Conservation (phyloP, 2,113 vertebrate species). For the Esox niger region DNA sequence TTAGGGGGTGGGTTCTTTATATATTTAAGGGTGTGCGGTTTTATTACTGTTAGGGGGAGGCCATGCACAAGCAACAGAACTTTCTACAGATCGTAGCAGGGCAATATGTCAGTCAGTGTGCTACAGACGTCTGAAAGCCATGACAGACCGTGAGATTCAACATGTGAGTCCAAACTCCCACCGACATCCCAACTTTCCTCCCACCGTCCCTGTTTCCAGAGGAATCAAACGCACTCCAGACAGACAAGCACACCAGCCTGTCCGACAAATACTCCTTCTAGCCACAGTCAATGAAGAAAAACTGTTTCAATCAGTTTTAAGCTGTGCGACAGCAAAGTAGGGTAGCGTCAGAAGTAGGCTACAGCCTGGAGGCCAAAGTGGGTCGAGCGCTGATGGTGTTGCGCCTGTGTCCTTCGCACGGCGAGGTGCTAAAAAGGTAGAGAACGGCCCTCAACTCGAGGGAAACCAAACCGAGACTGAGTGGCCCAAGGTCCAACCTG, state of each 20-base stretch:
- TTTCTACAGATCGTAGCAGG: not conserved
- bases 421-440: constrained; percentile 16
- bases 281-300: constrained; percentile 15
- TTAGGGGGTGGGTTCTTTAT: no score
- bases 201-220: not conserved
- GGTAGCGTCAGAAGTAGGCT: constrained; percentile 71
- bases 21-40: no score
- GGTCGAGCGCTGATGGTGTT: constrained; percentile 52
- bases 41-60: no score
- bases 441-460: constrained; percentile 6
- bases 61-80: not conserved
- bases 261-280: constrained; percentile 46
- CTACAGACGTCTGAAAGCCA: not conserved
- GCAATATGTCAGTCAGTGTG: not conserved
- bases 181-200: not conserved
- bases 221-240: constrained; percentile 1
- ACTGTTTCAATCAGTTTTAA: constrained; percentile 21
- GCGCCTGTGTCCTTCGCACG: constrained; percentile 51
- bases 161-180: not conserved
- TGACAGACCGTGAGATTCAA: constrained; percentile 2
- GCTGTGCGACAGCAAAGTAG: constrained; percentile 61
- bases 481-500: constrained; percentile 41
- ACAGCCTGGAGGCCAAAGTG: constrained; percentile 68
- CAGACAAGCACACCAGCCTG: constrained; percentile 14
- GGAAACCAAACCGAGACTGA: constrained; percentile 8